phyloP scores from a whole-genome alignment of 2,113 vertebrate genomes.

The Pionites leucogaster region DNA sequence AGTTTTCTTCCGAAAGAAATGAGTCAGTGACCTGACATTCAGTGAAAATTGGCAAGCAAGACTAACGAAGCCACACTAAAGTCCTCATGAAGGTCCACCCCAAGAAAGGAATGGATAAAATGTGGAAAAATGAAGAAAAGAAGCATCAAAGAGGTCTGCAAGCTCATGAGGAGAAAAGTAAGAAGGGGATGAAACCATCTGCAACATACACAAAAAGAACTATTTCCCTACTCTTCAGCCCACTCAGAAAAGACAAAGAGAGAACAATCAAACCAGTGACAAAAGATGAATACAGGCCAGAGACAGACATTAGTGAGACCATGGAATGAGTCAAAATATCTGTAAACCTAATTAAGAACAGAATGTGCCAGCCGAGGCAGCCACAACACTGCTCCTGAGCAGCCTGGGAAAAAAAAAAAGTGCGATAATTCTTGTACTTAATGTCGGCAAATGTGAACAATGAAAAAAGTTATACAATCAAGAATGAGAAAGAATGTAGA shows the following conservation, averaged over 20 bases:
- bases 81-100: neutral
- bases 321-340: constrained; percentile 13
- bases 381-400: neutral
- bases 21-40: neutral
- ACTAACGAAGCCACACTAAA: neutral
- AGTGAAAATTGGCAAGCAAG: neutral
- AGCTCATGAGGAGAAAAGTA: neutral
- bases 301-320: neutral
- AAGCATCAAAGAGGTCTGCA: neutral
- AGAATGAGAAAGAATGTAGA: neutral
- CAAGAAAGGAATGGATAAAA: neutral
- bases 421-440: neutral
- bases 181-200: neutral
- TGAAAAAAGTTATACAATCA: neutral
- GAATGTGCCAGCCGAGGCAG: neutral
- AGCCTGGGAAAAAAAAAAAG: neutral
- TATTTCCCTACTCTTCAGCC: neutral
- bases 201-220: neutral
- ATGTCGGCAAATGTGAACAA: neutral
- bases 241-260: neutral
- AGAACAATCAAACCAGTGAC: neutral
- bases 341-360: constrained; percentile 34
- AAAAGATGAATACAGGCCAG: neutral
- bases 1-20: neutral
- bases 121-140: neutral